Percentiles rank a stretch among this genome's conserved stretches.
These are phyloP conservation scores for Myiothlypis chrysogaster DNA, from an alignment of 2,797 vertebrate genomes.

Conservation along the genomic window DNA sequence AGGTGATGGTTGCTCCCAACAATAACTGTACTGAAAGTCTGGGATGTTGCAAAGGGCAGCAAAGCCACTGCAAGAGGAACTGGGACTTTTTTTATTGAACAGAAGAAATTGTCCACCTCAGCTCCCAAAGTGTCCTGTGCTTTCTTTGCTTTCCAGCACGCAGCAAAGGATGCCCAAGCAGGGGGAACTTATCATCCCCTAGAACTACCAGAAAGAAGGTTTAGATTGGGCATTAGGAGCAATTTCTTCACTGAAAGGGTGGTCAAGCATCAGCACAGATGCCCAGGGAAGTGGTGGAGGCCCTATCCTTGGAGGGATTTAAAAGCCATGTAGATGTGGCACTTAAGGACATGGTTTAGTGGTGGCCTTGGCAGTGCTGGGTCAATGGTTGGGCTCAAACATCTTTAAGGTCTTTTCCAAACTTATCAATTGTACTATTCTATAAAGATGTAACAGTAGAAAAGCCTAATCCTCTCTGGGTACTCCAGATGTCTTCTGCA, in stretches of 20 bases:
- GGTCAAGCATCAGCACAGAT: background rate
- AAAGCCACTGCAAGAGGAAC: background rate
- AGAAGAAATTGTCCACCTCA: background rate
- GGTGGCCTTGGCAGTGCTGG: background rate
- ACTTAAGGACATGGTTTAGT: background rate
- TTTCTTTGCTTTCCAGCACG: background rate
- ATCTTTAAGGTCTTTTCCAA: background rate
- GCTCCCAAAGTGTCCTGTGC: accelerated
- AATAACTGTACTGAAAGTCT: background rate
- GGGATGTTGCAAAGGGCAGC: background rate
- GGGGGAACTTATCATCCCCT: background rate
- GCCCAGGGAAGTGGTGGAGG: background rate
- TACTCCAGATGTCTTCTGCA: background rate
- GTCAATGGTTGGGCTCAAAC: background rate
- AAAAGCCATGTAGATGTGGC: background rate
- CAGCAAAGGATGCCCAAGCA: background rate
- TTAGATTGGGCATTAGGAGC: background rate
- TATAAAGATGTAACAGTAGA: background rate
- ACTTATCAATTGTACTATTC: background rate
- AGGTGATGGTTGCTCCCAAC: background rate
- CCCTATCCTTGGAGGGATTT: background rate
- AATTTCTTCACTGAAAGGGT: background rate
- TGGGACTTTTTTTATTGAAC: background rate
- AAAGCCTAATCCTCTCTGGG: background rate
- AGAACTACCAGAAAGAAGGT: background rate